A percentile compares a stretch with the other conserved stretches of the same genome.
Evolutionary conservation across 2,797 vertebrate genomes (phyloP).

Genomic region (Pelochelys cantorii): DNA sequence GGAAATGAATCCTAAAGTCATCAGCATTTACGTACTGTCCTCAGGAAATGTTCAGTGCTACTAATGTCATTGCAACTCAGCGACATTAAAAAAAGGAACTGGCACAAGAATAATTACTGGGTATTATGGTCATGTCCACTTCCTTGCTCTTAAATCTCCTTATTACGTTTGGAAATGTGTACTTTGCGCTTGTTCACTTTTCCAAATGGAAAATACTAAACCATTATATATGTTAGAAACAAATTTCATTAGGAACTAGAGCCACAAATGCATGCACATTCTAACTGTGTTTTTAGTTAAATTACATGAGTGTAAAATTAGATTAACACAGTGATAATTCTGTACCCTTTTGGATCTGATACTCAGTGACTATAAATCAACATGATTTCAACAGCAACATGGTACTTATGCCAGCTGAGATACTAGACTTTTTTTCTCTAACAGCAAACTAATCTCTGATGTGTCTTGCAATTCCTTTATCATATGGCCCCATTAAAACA

Average conservation of each 20-base stretch:
- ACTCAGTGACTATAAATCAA: slow-evolving; percentile 18
- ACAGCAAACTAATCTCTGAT: slow-evolving; percentile 5
- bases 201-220: slow-evolving; percentile 20
- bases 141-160: slow-evolving; percentile 34
- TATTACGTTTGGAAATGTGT: background rate
- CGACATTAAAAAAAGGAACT: slow-evolving; percentile 26
- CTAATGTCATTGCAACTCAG: slow-evolving; percentile 20
- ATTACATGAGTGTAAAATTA: background rate
- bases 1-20: background rate
- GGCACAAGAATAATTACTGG: background rate
- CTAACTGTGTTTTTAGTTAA: background rate
- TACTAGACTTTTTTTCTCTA: background rate
- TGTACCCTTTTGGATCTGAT: slow-evolving; percentile 24
- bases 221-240: background rate
- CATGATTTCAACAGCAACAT: background rate
- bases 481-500: background rate
- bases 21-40: slow-evolving; percentile 22
- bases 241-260: background rate
- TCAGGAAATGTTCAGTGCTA: slow-evolving; percentile 34
- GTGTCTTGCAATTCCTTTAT: background rate
- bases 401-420: background rate
- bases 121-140: slow-evolving; percentile 2
- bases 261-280: background rate
- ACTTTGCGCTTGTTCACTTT: background rate
- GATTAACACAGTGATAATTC: background rate